Conservation (phyloP, 1,140 invertebrate species). For the Caenorhabditis inopinata region DNA sequence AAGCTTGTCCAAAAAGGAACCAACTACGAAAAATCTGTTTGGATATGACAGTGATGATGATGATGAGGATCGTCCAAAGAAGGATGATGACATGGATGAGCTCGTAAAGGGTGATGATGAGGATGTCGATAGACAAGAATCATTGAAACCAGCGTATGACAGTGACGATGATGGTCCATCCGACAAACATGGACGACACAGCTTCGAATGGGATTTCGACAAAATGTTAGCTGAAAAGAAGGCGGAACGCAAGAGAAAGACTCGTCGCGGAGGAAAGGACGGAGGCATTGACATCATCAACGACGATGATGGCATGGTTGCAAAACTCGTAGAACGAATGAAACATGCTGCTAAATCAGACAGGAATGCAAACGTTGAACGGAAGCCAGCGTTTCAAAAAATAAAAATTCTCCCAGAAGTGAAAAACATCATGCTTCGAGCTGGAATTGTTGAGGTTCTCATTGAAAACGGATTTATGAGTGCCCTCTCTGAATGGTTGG, state of each 20-base stretch:
- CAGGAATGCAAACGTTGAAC: conserved; percentile 55
- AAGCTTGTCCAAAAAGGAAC: background rate
- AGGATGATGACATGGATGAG: conserved; percentile 28
- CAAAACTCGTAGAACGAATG: conserved; percentile 57
- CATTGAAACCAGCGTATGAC: background rate
- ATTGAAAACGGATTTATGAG: conserved; percentile 64
- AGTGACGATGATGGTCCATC: conserved; percentile 17
- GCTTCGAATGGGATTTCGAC: conserved; percentile 51
- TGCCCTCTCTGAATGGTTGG: conserved; percentile 76
- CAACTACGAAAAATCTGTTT: background rate
- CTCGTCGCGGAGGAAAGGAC: conserved; percentile 39
- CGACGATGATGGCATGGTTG: conserved; percentile 59
- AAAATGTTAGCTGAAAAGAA: conserved; percentile 50
- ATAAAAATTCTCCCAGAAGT: conserved; percentile 58
- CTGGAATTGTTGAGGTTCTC: conserved; percentile 54
- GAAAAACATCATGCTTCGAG: conserved; percentile 27
- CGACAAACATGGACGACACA: background rate
- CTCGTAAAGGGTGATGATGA: background rate
- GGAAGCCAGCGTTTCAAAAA: conserved; percentile 60
- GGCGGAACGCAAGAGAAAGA: conserved; percentile 43
- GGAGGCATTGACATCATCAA: conserved; percentile 60
- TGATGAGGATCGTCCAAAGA: background rate
- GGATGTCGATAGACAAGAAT: background rate
- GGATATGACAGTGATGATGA: conserved; percentile 25
- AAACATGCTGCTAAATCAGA: conserved; percentile 59